Percentiles rank a stretch among this genome's conserved stretches.
These are phyloP conservation scores for Daubentonia madagascariensis DNA, from an alignment of 2,113 vertebrate species.

Conservation along the genomic window DNA sequence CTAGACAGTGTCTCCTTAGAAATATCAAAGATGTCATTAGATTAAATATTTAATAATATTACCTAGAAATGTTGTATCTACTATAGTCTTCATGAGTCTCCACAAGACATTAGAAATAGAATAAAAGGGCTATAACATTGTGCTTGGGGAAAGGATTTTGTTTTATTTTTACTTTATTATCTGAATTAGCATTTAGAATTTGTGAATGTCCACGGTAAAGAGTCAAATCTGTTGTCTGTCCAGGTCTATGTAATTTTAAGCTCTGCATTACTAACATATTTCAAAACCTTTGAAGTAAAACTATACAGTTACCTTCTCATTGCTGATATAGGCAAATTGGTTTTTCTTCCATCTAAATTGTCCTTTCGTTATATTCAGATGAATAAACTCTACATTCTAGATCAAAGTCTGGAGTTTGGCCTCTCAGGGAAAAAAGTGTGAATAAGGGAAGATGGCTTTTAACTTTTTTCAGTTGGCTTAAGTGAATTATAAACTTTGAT, in stretches of 20 bases:
- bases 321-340: conserved; percentile 58
- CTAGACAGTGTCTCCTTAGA: neutral
- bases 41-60: conserved; percentile 7
- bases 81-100: neutral
- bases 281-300: conserved; percentile 79
- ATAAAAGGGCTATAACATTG: neutral
- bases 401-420: conserved; percentile 26
- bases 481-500: conserved; percentile 22
- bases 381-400: conserved; percentile 74
- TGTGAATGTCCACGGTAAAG: neutral
- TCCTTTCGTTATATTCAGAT: conserved; percentile 85
- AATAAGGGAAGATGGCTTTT: neutral
- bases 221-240: neutral
- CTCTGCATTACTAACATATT: conserved; percentile 68
- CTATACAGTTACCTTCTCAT: conserved; percentile 71
- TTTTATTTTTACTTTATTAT: neutral
- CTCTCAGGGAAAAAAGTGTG: conserved; percentile 69
- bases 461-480: neutral
- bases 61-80: neutral
- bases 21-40: neutral
- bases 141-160: neutral
- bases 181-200: neutral
- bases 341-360: conserved; percentile 81
- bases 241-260: conserved; percentile 73
- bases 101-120: neutral